A percentile compares a stretch with the other conserved stretches of the same genome.
Evolutionary conservation across 92 coral and sea anemone genomes (phyloP).

Genomic region (Palythoa grandis): DNA sequence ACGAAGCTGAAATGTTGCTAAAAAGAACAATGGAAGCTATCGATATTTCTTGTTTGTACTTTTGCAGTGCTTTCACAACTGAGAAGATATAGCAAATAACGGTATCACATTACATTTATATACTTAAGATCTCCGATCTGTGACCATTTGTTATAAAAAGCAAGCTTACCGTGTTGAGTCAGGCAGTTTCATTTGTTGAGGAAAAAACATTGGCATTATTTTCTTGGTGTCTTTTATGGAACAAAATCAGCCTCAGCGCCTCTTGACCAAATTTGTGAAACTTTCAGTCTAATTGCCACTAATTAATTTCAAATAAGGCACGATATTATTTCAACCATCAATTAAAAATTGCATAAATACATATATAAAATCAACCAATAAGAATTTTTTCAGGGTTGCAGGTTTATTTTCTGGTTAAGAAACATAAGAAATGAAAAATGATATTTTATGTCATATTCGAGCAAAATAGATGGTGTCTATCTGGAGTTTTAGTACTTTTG

Average conservation of each 20-base stretch:
- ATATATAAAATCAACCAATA: not conserved
- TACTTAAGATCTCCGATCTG: not conserved
- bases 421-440: too few species aligned
- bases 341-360: not conserved
- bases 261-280: not conserved
- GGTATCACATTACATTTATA: not conserved
- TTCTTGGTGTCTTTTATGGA: not conserved
- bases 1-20: too few species aligned
- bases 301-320: not conserved
- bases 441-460: too few species aligned
- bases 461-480: too few species aligned
- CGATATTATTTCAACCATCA: not conserved
- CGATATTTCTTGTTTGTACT: not conserved
- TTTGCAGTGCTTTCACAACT: not conserved
- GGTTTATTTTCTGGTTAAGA: not conserved
- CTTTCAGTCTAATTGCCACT: not conserved
- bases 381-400: not conserved
- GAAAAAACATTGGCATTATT: not conserved
- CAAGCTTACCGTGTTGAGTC: not conserved
- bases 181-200: not conserved
- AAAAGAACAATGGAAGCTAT: too few species aligned
- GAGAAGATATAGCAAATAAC: not conserved
- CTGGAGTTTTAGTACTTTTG: too few species aligned
- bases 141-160: not conserved
- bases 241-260: not conserved